Conservation (phyloP, 2,888 invertebrate genomes). For the Asteroscopus sphinx region DNA sequence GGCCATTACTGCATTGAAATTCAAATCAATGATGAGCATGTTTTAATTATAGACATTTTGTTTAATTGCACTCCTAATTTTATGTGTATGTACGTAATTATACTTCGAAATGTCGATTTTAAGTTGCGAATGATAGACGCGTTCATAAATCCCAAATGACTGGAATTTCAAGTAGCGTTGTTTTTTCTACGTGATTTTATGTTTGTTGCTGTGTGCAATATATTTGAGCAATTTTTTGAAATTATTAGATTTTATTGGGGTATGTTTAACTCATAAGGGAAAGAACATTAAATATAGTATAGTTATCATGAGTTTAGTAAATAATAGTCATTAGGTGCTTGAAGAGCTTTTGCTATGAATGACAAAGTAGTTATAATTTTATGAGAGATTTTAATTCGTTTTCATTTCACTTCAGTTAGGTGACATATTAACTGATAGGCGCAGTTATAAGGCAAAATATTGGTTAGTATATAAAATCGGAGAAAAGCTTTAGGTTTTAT, state of each 20-base stretch:
- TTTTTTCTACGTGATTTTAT: slow-evolving; percentile 29
- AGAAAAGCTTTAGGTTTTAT: not conserved
- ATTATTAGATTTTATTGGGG: not conserved
- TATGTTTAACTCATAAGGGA: too few relatives aligned
- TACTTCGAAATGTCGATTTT: slow-evolving; percentile 49
- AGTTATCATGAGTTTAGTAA: not conserved
- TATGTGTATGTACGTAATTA: slow-evolving; percentile 48
- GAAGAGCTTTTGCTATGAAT: slow-evolving; percentile 12
- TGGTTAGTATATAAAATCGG: too few relatives aligned
- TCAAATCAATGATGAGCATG: slow-evolving; percentile 59
- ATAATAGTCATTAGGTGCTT: not conserved
- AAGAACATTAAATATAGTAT: not conserved
- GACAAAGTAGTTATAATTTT: not conserved
- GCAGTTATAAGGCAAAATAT: not conserved
- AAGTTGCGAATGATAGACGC: slow-evolving; percentile 39
- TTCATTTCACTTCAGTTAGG: too few relatives aligned
- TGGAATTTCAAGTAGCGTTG: slow-evolving; percentile 17
- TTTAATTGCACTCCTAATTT: slow-evolving; percentile 44
- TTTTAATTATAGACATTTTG: slow-evolving; percentile 55
- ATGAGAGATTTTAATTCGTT: not conserved
- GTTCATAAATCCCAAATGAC: slow-evolving; percentile 19
- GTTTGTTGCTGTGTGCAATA: slow-evolving; percentile 9
- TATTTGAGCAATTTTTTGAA: slow-evolving; percentile 6
- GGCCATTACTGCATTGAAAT: slow-evolving; percentile 49
- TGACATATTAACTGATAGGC: not conserved